Evolutionary conservation across 2,888 invertebrate species (phyloP).

Genomic region (Chironomus tentans): DNA sequence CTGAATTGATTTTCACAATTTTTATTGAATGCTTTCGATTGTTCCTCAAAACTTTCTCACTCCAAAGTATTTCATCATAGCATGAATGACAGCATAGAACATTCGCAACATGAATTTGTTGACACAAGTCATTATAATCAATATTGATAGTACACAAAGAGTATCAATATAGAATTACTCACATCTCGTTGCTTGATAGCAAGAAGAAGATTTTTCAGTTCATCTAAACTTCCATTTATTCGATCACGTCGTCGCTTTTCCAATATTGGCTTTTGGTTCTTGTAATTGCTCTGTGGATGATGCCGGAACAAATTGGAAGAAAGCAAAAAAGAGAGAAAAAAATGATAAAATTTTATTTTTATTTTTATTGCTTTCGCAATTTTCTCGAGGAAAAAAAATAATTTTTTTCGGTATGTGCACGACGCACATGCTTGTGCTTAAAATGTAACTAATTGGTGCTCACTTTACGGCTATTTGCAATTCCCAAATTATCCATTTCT

Average conservation of each 20-base stretch:
- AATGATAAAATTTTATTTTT: too few species aligned
- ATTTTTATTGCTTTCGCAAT: too few species aligned
- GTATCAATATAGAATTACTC: not conserved
- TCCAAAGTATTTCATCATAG: too few species aligned
- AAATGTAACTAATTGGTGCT: not conserved
- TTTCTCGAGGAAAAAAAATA: too few species aligned
- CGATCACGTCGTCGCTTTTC: conserved; percentile 21
- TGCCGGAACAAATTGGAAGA: too few species aligned
- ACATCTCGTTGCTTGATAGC: conserved; percentile 21
- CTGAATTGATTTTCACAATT: too few species aligned
- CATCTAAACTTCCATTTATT: conserved; percentile 15
- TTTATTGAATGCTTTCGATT: too few species aligned
- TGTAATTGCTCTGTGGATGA: conserved; percentile 12
- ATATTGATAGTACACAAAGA: not conserved
- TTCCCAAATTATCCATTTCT: conserved; percentile 6
- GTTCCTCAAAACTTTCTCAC: too few species aligned
- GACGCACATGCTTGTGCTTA: not conserved
- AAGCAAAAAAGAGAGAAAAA: not conserved
- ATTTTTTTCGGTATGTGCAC: not conserved
- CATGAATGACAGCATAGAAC: not conserved
- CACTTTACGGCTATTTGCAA: conserved; percentile 19
- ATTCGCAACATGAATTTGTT: conserved; percentile 9
- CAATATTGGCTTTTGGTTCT: conserved; percentile 16
- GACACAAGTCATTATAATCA: conserved; percentile 14
- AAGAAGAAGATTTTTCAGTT: conserved; percentile 4